A percentile compares a stretch with the other conserved stretches of the same genome.
phyloP scores from a whole-genome alignment of 2,888 invertebrate species.

The Cacoxenus indagator region DNA sequence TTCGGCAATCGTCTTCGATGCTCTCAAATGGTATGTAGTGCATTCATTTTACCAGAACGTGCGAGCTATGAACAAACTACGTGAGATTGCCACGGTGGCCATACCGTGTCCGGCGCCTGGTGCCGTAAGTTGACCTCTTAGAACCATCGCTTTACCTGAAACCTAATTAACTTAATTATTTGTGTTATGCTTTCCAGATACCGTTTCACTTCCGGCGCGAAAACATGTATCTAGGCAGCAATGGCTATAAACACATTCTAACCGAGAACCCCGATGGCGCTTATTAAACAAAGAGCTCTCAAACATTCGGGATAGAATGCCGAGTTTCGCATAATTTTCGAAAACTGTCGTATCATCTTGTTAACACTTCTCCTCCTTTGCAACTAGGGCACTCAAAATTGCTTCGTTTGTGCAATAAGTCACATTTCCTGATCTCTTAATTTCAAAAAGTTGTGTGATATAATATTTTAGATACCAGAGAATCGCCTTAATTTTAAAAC shows the following conservation, averaged over 20 bases:
- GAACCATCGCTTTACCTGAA: not conserved
- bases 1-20: slow-evolving; percentile 59
- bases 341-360: not conserved
- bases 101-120: slow-evolving; percentile 70
- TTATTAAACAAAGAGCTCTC: slow-evolving; percentile 41
- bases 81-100: slow-evolving; percentile 70
- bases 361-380: not conserved
- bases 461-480: no score
- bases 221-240: slow-evolving; percentile 70
- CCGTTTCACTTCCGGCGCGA: slow-evolving; percentile 69
- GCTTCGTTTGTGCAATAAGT: not conserved
- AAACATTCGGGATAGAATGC: not conserved
- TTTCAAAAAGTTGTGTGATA: no score
- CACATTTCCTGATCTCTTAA: not conserved
- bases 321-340: not conserved
- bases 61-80: slow-evolving; percentile 68
- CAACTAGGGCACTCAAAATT: not conserved
- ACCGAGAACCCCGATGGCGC: slow-evolving; percentile 67
- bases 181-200: slow-evolving; percentile 56
- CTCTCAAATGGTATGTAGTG: slow-evolving; percentile 68
- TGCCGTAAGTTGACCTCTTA: slow-evolving; percentile 54
- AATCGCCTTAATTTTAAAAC: no score
- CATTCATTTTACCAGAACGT: slow-evolving; percentile 67
- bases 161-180: not conserved
- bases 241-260: slow-evolving; percentile 69